Percentiles rank a stretch among this genome's conserved stretches.
phyloP scores from a whole-genome alignment of 1,140 invertebrate genomes.

The Medauroidea extradentata region DNA sequence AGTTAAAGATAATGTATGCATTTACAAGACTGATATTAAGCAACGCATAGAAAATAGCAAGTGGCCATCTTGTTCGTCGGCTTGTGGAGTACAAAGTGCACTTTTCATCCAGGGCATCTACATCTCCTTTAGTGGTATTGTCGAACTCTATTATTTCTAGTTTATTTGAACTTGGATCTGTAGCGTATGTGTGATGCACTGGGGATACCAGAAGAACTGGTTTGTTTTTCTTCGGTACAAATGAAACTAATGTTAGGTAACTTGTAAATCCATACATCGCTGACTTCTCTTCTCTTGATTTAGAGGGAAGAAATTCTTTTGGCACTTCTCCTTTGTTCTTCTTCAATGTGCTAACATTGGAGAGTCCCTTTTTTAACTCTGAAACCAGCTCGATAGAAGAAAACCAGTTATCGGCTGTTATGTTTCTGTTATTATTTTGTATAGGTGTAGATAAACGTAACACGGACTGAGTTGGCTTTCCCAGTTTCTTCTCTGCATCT shows the following conservation, averaged over 20 bases:
- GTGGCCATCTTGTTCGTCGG: not conserved
- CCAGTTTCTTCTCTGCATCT: too few species aligned
- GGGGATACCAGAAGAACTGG: constrained; percentile 10
- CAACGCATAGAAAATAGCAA: not conserved
- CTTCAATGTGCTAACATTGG: not conserved
- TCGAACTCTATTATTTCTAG: not conserved
- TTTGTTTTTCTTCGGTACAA: constrained; percentile 22
- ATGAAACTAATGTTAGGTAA: constrained; percentile 15
- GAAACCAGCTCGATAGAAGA: constrained; percentile 36
- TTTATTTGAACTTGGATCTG: not conserved
- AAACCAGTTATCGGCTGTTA: constrained; percentile 43
- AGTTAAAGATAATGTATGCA: too few species aligned
- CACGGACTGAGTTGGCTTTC: constrained; percentile 27
- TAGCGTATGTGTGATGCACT: constrained; percentile 6
- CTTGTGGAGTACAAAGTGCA: not conserved
- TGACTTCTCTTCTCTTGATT: not conserved
- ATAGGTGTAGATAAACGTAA: constrained; percentile 31
- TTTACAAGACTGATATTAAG: too few species aligned
- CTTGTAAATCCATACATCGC: constrained; percentile 17
- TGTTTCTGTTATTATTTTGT: constrained; percentile 32
- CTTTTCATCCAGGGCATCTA: not conserved
- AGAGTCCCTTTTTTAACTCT: constrained; percentile 23
- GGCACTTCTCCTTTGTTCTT: not conserved
- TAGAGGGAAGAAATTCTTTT: not conserved
- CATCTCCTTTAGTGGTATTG: not conserved